Base-by-base conservation (phyloP, 2,888 invertebrate species). In the Apotomis betuletana region DNA sequence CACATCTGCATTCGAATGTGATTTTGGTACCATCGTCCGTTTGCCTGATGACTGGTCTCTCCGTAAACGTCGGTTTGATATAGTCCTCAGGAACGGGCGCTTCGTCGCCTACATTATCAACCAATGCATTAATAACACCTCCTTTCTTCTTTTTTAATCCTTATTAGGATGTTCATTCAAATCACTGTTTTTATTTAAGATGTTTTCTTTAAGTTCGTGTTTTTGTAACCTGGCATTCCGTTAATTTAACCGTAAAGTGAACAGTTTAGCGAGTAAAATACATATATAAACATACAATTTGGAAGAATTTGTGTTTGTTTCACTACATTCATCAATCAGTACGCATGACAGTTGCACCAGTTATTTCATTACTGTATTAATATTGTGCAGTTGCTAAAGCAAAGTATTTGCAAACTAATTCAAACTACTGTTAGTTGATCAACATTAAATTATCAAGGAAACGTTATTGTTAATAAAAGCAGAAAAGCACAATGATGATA, bases 41-140 rank as follows among this genome's bases (percentile, higher is more conserved):
- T 94, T 99, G 99, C 94, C 97, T 96, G 92, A 99, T 98, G 89
- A 98, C 96, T 76, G 99, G 99, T 94, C 99, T 96, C 95, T 99
- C 98, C 87, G 99, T 98, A 94, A 99, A 99, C 81, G 98, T 98
- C 82, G 99, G 99, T 94, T 98, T 98, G 93, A 97, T 97, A 91
- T 96, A 97, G 93, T 97, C 97, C 85, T 97, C 97, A 84, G 98
- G 98, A 89, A 97, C 96, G 83, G 97, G 97, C 90, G 97, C 97
- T 94, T 98, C 98, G 94, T 98, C 98, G 97, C 98, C 98, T 98
- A 88, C 78, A 83, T 82, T 77, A 80, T 79, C 74, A 87, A 84
- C 84, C 81, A 79, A 84, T 77, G 81, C 41, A 83, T 88, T 86
- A 91, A 78, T 84, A 81, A 76, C 76, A 70, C 77, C 70, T 76